Conservation (phyloP, 2,113 vertebrate species). For the Mesocricetus auratus region DNA sequence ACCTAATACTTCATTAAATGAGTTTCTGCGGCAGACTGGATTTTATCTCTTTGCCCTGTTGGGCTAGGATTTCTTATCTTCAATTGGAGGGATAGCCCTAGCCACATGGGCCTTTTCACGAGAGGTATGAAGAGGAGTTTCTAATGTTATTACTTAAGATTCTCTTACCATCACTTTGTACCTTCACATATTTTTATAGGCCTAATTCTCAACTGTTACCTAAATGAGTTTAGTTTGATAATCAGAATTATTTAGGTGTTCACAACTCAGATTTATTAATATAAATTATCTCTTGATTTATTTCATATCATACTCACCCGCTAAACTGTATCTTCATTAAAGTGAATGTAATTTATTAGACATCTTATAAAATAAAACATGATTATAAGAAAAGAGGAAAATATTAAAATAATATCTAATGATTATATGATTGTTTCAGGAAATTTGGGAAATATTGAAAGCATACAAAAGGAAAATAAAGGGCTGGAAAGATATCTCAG, state of each 20-base stretch:
- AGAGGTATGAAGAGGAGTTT: background rate
- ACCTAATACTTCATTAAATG: background rate
- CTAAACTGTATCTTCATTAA: conserved; percentile 33
- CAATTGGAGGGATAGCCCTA: background rate
- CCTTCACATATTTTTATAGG: background rate
- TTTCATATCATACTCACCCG: conserved; percentile 33
- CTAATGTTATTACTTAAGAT: background rate
- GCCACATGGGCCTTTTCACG: background rate
- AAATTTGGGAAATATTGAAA: conserved; percentile 22
- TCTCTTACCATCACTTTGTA: background rate
- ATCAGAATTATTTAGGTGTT: conserved; percentile 14
- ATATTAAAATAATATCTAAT: conserved; percentile 9
- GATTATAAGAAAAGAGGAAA: conserved; percentile 29
- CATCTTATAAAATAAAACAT: conserved; percentile 14
- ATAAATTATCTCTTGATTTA: conserved; percentile 19
- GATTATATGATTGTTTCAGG: background rate
- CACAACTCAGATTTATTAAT: conserved; percentile 48
- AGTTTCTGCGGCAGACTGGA: background rate
- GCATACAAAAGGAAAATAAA: background rate
- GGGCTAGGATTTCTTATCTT: background rate
- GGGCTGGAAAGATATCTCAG: background rate
- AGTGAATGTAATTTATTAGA: conserved; percentile 52
- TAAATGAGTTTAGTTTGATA: conserved; percentile 40
- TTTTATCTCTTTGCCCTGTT: background rate
- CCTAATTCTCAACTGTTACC: conserved; percentile 19